Evolutionary conservation across 2,888 invertebrate genomes (phyloP).

Genomic region (Macropis europaea): DNA sequence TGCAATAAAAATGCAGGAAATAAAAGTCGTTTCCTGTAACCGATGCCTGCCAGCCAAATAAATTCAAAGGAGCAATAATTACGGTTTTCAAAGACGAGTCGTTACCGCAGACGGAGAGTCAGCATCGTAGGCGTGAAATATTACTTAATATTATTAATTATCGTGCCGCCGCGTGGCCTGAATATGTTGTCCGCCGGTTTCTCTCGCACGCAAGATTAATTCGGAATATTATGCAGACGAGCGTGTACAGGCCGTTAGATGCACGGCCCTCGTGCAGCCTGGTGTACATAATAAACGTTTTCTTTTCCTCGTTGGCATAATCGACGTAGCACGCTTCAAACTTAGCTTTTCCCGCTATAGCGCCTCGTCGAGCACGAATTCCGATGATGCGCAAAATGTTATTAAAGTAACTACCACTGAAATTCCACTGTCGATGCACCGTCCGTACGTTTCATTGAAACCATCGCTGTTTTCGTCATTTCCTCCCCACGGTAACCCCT

Average conservation of each 20-base stretch:
- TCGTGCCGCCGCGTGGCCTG: neutral
- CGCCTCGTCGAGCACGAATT: constrained; percentile 26
- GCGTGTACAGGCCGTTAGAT: constrained; percentile 23
- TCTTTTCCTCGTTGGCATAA: constrained; percentile 56
- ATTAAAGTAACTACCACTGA: constrained; percentile 22
- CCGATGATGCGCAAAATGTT: constrained; percentile 47
- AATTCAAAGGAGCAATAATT: too few species aligned
- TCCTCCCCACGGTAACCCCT: too few species aligned
- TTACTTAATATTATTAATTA: constrained; percentile 5
- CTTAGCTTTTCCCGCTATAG: constrained; percentile 29
- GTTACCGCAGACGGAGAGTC: too few species aligned
- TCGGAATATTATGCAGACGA: constrained; percentile 25
- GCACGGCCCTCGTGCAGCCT: constrained; percentile 26
- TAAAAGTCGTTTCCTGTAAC: too few species aligned
- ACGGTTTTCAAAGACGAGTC: too few species aligned
- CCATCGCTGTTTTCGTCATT: constrained; percentile 15
- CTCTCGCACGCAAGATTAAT: constrained; percentile 3
- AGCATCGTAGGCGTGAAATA: too few species aligned
- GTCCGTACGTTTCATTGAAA: neutral
- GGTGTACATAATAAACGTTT: constrained; percentile 56
- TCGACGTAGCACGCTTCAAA: constrained; percentile 48
- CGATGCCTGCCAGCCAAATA: too few species aligned
- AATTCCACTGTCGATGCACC: constrained; percentile 47
- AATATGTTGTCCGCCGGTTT: constrained; percentile 15
- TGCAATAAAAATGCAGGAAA: too few species aligned